Percentiles rank a stretch among this genome's conserved stretches.
Evolutionary conservation across 2,888 invertebrate species (phyloP).

Genomic region (Gari tellinella): DNA sequence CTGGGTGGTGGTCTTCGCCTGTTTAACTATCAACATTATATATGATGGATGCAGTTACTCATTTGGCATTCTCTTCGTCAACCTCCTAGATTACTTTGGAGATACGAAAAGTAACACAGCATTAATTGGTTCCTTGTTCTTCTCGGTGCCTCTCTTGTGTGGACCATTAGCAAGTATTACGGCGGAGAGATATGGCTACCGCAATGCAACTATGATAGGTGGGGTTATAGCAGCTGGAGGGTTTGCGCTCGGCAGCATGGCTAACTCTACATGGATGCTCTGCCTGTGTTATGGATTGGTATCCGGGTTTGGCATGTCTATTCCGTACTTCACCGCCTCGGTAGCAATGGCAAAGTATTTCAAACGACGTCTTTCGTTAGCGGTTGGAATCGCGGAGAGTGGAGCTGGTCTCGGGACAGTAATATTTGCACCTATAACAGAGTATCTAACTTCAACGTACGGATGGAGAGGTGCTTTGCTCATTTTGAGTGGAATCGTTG

Average conservation of each 20-base stretch:
- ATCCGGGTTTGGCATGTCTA: conserved; percentile 80
- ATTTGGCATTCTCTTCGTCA: conserved; percentile 94
- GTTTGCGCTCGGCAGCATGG: conserved; percentile 74
- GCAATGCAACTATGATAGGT: conserved; percentile 77
- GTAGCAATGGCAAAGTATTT: conserved; percentile 82
- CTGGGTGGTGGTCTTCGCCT: conserved; percentile 95
- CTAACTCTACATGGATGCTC: conserved; percentile 72
- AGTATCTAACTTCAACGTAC: conserved; percentile 74
- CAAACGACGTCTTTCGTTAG: conserved; percentile 78
- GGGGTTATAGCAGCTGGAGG: conserved; percentile 78
- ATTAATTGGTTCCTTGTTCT: conserved; percentile 95
- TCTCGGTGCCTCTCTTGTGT: conserved; percentile 92
- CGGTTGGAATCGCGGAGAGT: conserved; percentile 80
- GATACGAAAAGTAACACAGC: conserved; percentile 94
- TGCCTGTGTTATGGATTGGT: conserved; percentile 80
- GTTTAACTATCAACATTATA: conserved; percentile 94
- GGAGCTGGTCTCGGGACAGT: conserved; percentile 82
- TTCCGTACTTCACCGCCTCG: conserved; percentile 81
- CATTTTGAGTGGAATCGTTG: conserved; percentile 74
- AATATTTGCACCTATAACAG: conserved; percentile 78
- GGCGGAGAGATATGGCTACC: conserved; percentile 77
- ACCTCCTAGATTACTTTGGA: conserved; percentile 93
- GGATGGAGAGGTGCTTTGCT: conserved; percentile 80
- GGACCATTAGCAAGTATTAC: conserved; percentile 79
- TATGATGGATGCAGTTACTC: conserved; percentile 96